phyloP scores from a whole-genome alignment of 2,797 vertebrate species.

The Crax fasciolata region DNA sequence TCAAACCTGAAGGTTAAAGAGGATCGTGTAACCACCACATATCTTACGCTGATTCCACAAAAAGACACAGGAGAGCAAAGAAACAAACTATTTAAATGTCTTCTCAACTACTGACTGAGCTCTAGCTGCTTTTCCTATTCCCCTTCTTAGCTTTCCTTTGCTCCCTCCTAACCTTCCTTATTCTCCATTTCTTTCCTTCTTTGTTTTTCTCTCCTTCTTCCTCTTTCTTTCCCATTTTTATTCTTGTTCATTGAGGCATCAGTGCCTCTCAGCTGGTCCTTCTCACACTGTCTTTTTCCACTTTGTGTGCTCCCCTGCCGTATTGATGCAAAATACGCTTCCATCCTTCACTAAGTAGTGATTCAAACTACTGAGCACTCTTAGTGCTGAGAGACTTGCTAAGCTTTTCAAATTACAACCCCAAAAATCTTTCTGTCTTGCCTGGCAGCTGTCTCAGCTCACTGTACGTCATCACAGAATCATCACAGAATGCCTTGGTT shows the following conservation, averaged over 20 bases:
- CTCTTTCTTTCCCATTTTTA: not conserved
- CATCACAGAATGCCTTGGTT: too few species aligned
- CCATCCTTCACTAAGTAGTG: not conserved
- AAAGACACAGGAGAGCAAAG: not conserved
- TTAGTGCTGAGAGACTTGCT: not conserved
- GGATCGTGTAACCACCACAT: not conserved
- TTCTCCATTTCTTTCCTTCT: not conserved
- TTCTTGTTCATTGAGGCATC: not conserved
- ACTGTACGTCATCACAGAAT: not conserved
- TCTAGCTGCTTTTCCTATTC: not conserved
- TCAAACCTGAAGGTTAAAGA: not conserved
- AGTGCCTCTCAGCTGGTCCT: not conserved
- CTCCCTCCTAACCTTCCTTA: not conserved
- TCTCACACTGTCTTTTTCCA: not conserved
- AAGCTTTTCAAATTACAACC: not conserved
- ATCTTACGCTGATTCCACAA: not conserved
- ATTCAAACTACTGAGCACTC: not conserved
- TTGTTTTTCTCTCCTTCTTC: not conserved
- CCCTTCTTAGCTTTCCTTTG: not conserved
- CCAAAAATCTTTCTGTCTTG: not conserved
- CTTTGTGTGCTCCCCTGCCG: not conserved
- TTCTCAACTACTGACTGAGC: not conserved
- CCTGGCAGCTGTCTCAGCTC: fast-evolving
- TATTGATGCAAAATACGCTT: not conserved
- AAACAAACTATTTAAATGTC: not conserved